Percentiles rank a stretch among this genome's conserved stretches.
Conservation (phyloP, 2,797 vertebrate genomes). For the Eulemur rubriventer region DNA sequence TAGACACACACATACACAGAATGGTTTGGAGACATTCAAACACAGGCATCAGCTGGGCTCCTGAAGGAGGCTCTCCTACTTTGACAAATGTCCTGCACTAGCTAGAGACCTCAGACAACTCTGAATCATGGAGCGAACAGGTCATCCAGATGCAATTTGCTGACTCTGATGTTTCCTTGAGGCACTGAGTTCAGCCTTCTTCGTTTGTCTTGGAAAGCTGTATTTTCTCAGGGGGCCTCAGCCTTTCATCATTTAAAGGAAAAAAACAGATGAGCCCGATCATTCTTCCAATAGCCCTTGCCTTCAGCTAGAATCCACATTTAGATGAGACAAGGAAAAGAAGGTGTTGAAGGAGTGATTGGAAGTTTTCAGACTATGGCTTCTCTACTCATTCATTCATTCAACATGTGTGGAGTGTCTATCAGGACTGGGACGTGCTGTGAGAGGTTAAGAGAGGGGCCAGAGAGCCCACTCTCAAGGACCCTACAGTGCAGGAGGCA, state of each 20-base stretch:
- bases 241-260: slow-evolving; percentile 41
- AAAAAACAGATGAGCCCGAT: background rate
- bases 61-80: background rate
- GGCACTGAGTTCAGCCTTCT: background rate
- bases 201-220: slow-evolving; percentile 18
- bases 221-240: slow-evolving; percentile 2
- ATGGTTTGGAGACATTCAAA: too few species aligned
- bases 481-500: too few species aligned
- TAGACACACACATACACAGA: slow-evolving; percentile 76
- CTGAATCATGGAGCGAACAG: background rate
- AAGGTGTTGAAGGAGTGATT: background rate
- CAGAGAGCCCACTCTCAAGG: background rate
- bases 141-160: background rate
- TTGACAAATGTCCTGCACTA: background rate
- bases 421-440: background rate
- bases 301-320: background rate
- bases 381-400: background rate
- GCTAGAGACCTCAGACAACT: background rate
- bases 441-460: background rate
- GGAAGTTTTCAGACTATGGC: background rate
- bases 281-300: background rate
- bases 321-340: background rate
- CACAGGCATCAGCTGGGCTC: background rate
- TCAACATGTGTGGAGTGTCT: background rate
- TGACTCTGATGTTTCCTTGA: slow-evolving; percentile 23